phyloP scores from a whole-genome alignment of 1,140 invertebrate genomes.

The Cheumatopsyche charites region DNA sequence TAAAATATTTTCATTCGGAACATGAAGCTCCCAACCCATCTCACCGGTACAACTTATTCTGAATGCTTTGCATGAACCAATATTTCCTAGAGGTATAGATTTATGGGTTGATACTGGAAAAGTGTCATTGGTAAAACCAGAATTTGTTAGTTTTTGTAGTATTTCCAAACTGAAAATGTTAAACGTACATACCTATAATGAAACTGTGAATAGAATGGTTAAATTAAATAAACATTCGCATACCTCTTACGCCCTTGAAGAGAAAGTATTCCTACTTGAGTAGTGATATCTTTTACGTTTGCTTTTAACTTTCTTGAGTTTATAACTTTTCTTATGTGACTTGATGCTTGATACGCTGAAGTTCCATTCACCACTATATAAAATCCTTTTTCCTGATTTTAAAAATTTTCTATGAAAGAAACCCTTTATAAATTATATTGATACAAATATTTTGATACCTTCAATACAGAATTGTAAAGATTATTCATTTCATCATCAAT shows the following conservation, averaged over 20 bases:
- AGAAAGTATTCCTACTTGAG: slow-evolving; percentile 82
- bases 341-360: slow-evolving; percentile 75
- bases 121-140: slow-evolving; percentile 63
- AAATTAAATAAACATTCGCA: too few species aligned
- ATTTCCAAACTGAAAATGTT: slow-evolving; percentile 65
- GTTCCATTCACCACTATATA: slow-evolving; percentile 84
- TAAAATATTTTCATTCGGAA: slow-evolving; percentile 63
- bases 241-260: slow-evolving; percentile 79
- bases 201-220: too few species aligned
- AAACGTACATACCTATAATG: too few species aligned
- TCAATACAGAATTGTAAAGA: slow-evolving; percentile 77
- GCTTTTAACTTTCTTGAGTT: slow-evolving; percentile 75
- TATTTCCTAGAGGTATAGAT: slow-evolving; percentile 49
- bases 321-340: slow-evolving; percentile 73
- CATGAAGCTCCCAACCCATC: slow-evolving; percentile 86
- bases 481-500: slow-evolving; percentile 70
- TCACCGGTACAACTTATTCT: slow-evolving; percentile 87
- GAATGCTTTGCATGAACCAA: slow-evolving; percentile 63
- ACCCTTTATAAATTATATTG: background rate
- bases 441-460: slow-evolving; percentile 57
- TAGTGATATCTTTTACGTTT: slow-evolving; percentile 73
- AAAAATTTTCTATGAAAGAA: too few species aligned
- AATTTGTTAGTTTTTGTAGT: slow-evolving; percentile 62
- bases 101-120: slow-evolving; percentile 63
- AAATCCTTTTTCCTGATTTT: slow-evolving; percentile 70